Evolutionary conservation across 1,140 invertebrate species (phyloP), one percentile per base, ranked within the genome.

Genomic region (Ostrea denselamellosa): DNA sequence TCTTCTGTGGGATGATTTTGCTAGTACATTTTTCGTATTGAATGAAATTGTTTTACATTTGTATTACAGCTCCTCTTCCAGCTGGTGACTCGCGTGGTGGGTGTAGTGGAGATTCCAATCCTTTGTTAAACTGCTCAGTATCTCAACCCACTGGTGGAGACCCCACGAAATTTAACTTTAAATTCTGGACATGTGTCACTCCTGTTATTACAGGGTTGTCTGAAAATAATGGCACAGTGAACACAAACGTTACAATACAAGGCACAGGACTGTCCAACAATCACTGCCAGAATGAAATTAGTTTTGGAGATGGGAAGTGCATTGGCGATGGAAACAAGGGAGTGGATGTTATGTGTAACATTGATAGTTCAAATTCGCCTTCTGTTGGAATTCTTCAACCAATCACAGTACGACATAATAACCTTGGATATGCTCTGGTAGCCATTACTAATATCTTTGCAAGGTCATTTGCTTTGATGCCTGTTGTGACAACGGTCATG

Each of bases 251-350:
- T 44, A 86, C 89, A 8, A 53, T 93, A 22, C 62, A 25, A 19
- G 93, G 93, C 19, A 86, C 85, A 25, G 90, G 92, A 12, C 91
- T 93, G 53, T 90, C 89, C 9, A 56, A 85, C 8, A 91, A 83
- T 8, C 22, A 68, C 2, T 92, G 92, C 86, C 89, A 92, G 44
- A 92, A 92, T 83, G 90, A 92, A 83, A 87, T 93, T 3, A 85
- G 14, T 4, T 85, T 93, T 34, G 89, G 88, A 9, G 83, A 89
- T 85, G 86, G 85, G 0, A 58, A 8, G 5, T 90, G 90, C 68
- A 44, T 90, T 0, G 51, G 52, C 7, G 82, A 83, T 88, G 25
- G 53, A 8, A 86, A 85, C n/a, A 84, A 83, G 12, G 83, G 85
- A 14, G 19, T 85, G 1, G 83, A 62, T 17, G n/a, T 89, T 0